Percentiles rank a stretch among this genome's conserved stretches.
These are phyloP conservation scores for Parapsyche elsis DNA, from an alignment of 1,140 invertebrate species.

Conservation along the genomic window DNA sequence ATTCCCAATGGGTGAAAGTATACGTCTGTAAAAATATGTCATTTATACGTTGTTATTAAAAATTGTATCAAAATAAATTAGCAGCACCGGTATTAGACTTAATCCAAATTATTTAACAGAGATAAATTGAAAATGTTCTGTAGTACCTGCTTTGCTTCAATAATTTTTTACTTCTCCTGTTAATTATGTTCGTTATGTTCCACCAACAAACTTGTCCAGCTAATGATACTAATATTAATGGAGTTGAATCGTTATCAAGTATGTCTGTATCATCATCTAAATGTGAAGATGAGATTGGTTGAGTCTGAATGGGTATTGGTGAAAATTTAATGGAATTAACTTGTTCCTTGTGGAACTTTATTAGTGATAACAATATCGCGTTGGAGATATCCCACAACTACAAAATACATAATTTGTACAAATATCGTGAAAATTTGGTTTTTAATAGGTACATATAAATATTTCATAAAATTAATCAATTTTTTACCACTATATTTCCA, in stretches of 20 bases:
- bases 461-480: neutral
- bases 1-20: slow-evolving; percentile 13
- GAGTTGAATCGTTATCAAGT: neutral
- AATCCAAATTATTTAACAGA: neutral
- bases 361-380: slow-evolving; percentile 26
- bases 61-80: no score
- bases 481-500: slow-evolving; percentile 49
- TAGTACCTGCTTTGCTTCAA: neutral
- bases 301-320: slow-evolving; percentile 22
- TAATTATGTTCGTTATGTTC: slow-evolving; percentile 44
- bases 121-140: neutral
- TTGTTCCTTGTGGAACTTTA: slow-evolving; percentile 36
- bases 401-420: slow-evolving; percentile 33
- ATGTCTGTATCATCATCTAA: neutral
- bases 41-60: no score
- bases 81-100: no score
- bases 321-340: slow-evolving; percentile 51
- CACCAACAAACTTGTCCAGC: slow-evolving; percentile 51
- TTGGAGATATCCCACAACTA: slow-evolving; percentile 44
- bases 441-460: neutral
- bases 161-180: neutral
- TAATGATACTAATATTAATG: slow-evolving; percentile 50
- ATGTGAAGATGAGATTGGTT: neutral
- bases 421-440: slow-evolving; percentile 20
- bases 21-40: slow-evolving; percentile 6